Percentiles rank a stretch among this genome's conserved stretches.
Evolutionary conservation across 1,140 invertebrate genomes (phyloP).

Genomic region (Meteorus sp.): DNA sequence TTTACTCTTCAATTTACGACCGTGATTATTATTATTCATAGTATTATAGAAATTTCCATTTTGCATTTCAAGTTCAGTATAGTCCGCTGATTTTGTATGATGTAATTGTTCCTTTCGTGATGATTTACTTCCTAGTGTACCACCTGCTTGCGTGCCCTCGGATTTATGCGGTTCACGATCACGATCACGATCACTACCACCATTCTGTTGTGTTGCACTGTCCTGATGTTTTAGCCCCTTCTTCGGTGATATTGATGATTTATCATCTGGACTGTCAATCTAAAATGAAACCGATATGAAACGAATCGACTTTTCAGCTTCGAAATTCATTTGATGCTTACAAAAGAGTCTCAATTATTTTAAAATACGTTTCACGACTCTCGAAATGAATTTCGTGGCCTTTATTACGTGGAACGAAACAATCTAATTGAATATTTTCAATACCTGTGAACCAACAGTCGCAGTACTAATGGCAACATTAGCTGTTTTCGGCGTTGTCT

Average conservation of each 20-base stretch:
- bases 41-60: conserved; percentile 65
- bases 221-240: conserved; percentile 58
- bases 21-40: conserved; percentile 70
- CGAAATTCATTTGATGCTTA: too few relatives aligned
- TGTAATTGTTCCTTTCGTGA: conserved; percentile 69
- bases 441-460: conserved; percentile 60
- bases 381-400: background rate
- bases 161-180: conserved; percentile 65
- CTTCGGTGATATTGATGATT: conserved; percentile 49
- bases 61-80: conserved; percentile 73
- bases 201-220: conserved; percentile 60
- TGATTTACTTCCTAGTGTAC: conserved; percentile 65
- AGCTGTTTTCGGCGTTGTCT: conserved; percentile 53
- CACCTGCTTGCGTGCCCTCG: conserved; percentile 79
- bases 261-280: conserved; percentile 62
- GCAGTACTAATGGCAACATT: conserved; percentile 63
- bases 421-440: background rate
- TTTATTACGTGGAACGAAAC: too few relatives aligned
- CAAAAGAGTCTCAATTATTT: too few relatives aligned
- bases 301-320: conserved; percentile 8
- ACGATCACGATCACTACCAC: too few relatives aligned
- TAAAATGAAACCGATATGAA: too few relatives aligned
- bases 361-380: too few relatives aligned
- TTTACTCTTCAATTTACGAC: conserved; percentile 76
- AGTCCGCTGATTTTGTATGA: conserved; percentile 75